phyloP scores from a whole-genome alignment of 2,888 invertebrate genomes.

The Orchesellides sinensis region DNA sequence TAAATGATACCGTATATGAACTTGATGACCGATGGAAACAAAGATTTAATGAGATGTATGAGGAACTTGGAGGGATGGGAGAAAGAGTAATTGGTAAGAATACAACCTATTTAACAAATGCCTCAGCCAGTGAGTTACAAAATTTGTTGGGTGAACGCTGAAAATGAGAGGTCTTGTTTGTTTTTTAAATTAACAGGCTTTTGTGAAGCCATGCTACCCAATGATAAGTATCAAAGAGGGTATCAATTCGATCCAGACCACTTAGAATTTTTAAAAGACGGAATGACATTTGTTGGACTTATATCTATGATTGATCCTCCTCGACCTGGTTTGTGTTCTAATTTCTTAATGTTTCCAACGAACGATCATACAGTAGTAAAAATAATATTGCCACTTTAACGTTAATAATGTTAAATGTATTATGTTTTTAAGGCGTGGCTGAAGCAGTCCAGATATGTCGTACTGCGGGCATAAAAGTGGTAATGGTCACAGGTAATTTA shows the following conservation, averaged over 20 bases:
- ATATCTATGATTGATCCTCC: slow-evolving; percentile 87
- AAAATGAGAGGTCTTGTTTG: too few relatives aligned
- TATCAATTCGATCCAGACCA: slow-evolving; percentile 81
- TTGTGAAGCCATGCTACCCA: slow-evolving; percentile 77
- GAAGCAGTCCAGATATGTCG: slow-evolving; percentile 84
- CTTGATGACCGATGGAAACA: slow-evolving; percentile 80
- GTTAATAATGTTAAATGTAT: too few relatives aligned
- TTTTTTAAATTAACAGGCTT: slow-evolving; percentile 76
- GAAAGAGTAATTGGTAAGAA: slow-evolving; percentile 84
- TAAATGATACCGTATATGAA: slow-evolving; percentile 79
- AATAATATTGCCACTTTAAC: too few relatives aligned
- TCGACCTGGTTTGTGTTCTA: too few relatives aligned
- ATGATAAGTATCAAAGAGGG: slow-evolving; percentile 79
- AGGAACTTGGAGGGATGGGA: slow-evolving; percentile 89
- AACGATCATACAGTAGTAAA: too few relatives aligned
- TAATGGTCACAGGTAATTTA: slow-evolving; percentile 67
- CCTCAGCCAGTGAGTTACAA: too few relatives aligned
- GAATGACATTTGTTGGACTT: slow-evolving; percentile 82
- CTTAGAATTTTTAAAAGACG: slow-evolving; percentile 83
- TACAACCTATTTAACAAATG: background rate
- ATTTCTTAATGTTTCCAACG: too few relatives aligned
- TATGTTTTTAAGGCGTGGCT: too few relatives aligned
- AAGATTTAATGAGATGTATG: slow-evolving; percentile 82
- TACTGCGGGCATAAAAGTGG: slow-evolving; percentile 78
- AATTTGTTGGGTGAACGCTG: background rate